Conservation (phyloP, 2,113 vertebrate genomes). For the Brachyhypopomus occidentalis region DNA sequence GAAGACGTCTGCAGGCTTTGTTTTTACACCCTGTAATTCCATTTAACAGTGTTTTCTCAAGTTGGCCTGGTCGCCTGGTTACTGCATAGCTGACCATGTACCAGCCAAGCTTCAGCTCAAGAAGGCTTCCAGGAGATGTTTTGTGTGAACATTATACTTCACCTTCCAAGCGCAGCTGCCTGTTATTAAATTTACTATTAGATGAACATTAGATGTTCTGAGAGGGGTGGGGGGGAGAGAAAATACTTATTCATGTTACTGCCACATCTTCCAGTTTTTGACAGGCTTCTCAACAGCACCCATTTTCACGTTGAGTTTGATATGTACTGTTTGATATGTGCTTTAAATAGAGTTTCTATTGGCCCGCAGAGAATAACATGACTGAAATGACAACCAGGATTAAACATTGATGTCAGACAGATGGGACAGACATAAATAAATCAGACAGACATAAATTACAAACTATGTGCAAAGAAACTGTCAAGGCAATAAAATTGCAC, state of each 20-base stretch:
- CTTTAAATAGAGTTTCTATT: neutral
- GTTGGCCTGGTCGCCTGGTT: constrained; percentile 53
- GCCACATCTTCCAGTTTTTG: neutral
- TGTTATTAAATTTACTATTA: too few species aligned
- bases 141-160: constrained; percentile 59
- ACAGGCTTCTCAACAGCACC: neutral
- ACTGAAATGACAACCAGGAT: neutral
- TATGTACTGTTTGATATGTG: constrained; percentile 8
- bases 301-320: constrained; percentile 4
- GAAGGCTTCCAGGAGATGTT: constrained; percentile 49
- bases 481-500: neutral
- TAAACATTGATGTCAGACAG: neutral
- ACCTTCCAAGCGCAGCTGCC: constrained; percentile 54
- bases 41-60: too few species aligned
- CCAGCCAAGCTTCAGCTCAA: constrained; percentile 50
- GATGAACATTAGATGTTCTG: too few species aligned
- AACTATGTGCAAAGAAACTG: neutral
- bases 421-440: too few species aligned
- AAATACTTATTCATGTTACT: constrained; percentile 10
- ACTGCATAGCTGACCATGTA: constrained; percentile 44
- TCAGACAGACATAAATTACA: neutral
- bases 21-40: constrained; percentile 56
- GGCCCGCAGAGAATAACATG: neutral
- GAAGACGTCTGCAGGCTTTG: constrained; percentile 15
- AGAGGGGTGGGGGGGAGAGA: neutral